Evolutionary conservation across 2,888 invertebrate species (phyloP).

Genomic region (Micoletzkya japonica): DNA sequence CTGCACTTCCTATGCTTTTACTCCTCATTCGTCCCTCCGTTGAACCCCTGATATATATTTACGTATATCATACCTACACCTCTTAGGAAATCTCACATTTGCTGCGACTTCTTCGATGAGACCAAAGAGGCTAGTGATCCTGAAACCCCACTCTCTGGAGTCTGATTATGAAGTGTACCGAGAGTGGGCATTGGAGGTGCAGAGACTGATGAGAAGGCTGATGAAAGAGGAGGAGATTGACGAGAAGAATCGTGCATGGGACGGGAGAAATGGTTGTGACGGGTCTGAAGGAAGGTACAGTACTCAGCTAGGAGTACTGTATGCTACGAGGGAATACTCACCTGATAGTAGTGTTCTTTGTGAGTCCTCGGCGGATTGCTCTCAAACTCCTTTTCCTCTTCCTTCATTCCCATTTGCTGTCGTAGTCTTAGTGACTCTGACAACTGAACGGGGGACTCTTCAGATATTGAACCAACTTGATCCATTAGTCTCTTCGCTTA

Average conservation of each 20-base stretch:
- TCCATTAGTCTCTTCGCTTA: background rate
- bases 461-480: background rate
- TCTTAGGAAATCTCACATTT: background rate
- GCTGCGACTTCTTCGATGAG: background rate
- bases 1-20: conserved; percentile 23
- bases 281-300: too few relatives aligned
- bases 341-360: too few relatives aligned
- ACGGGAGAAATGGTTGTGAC: too few relatives aligned
- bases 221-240: conserved; percentile 4
- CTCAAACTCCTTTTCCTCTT: too few relatives aligned
- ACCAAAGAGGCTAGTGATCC: conserved; percentile 1
- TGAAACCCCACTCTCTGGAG: too few relatives aligned
- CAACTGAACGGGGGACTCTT: background rate
- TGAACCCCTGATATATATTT: background rate
- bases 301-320: background rate
- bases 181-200: conserved; percentile 17
- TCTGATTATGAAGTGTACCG: too few relatives aligned
- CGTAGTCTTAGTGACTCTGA: conserved; percentile 2
- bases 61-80: background rate
- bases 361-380: too few relatives aligned
- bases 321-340: too few relatives aligned
- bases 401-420: too few relatives aligned
- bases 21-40: conserved; percentile 8
- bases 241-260: too few relatives aligned
- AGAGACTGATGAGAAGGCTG: conserved; percentile 8